Conservation (phyloP, 2,888 invertebrate species). For the Hydraecia micacea region DNA sequence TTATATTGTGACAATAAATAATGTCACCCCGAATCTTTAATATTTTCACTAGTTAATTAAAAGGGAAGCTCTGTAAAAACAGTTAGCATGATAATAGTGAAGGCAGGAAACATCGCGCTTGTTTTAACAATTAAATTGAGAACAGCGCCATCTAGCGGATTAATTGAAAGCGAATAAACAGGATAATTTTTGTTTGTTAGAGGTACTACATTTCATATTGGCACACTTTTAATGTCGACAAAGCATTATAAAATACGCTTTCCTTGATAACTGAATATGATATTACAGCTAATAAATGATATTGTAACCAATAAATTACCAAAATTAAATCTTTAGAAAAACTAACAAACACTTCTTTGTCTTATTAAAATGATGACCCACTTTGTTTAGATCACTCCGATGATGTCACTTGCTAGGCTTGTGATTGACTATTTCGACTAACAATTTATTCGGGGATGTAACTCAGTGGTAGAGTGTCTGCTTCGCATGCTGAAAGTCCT, state of each 20-base stretch:
- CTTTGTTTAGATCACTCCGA: background rate
- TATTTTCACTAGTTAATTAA: slow-evolving; percentile 83
- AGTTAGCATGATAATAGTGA: slow-evolving; percentile 70
- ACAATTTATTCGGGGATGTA: slow-evolving; percentile 79
- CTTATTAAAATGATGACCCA: background rate
- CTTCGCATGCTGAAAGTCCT: slow-evolving; percentile 92
- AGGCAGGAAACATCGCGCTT: slow-evolving; percentile 58
- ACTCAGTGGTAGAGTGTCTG: slow-evolving; percentile 91
- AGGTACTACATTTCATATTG: background rate
- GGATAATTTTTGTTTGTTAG: background rate
- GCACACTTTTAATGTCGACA: background rate
- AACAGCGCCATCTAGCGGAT: slow-evolving; percentile 80
- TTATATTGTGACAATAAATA: slow-evolving; percentile 41
- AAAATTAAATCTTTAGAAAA: too few species aligned
- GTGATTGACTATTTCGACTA: slow-evolving; percentile 51
- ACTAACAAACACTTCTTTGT: too few species aligned
- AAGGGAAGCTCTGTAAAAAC: slow-evolving; percentile 83
- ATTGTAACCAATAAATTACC: background rate
- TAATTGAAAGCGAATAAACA: slow-evolving; percentile 24
- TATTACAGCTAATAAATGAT: background rate
- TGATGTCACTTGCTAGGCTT: slow-evolving; percentile 17
- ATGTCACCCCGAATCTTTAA: slow-evolving; percentile 61
- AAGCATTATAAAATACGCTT: background rate
- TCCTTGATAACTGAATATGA: background rate
- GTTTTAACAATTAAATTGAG: slow-evolving; percentile 70